Conservation (phyloP, 1,140 invertebrate species). For the Lepidotrigona ventralis region DNA sequence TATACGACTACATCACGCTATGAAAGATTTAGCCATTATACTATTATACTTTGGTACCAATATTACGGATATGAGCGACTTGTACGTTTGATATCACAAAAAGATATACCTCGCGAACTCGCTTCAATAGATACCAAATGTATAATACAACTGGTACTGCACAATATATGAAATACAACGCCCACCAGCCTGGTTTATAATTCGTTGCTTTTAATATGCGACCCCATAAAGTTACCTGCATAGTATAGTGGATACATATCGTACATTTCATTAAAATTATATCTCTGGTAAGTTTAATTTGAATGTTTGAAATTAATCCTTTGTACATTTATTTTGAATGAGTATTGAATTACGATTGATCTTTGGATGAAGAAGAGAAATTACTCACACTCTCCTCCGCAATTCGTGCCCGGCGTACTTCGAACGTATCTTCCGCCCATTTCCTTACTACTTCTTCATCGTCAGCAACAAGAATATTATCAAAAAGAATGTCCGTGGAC, state of each 20-base stretch:
- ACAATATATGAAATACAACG: slow-evolving; percentile 88
- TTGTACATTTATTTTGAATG: not conserved
- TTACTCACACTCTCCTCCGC: slow-evolving; percentile 88
- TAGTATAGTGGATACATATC: slow-evolving; percentile 45
- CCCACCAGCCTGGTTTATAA: slow-evolving; percentile 89
- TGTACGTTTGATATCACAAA: not conserved
- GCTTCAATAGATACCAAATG: slow-evolving; percentile 84
- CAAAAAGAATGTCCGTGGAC: slow-evolving; percentile 95
- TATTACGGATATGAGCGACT: not conserved
- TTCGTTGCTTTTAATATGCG: slow-evolving; percentile 86
- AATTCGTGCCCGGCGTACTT: slow-evolving; percentile 90
- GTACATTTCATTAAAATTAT: not conserved
- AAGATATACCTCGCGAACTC: slow-evolving; percentile 84
- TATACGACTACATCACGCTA: not conserved
- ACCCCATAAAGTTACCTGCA: slow-evolving; percentile 86
- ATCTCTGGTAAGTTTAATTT: not conserved
- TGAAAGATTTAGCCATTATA: not conserved
- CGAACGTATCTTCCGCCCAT: slow-evolving; percentile 92
- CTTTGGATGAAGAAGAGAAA: not conserved
- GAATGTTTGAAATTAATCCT: too few species aligned
- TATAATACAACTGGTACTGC: slow-evolving; percentile 86
- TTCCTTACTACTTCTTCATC: slow-evolving; percentile 88
- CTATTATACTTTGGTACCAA: not conserved
- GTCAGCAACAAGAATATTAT: slow-evolving; percentile 97
- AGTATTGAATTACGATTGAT: not conserved